Percentiles rank a stretch among this genome's conserved stretches.
Conservation (phyloP, 1,140 invertebrate species). For the Drosophila miranda region DNA sequence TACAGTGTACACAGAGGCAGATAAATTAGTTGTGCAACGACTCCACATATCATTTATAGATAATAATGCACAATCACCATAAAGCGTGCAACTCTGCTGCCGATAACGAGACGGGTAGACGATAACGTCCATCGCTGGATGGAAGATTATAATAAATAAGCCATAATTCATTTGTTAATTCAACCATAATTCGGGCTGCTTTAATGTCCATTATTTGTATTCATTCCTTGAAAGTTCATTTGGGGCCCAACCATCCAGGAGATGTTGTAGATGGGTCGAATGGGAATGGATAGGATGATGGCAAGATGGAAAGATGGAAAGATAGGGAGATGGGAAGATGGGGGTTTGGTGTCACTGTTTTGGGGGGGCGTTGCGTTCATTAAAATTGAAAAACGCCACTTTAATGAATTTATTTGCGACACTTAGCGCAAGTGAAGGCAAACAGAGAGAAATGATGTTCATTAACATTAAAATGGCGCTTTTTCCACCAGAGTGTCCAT, state of each 20-base stretch:
- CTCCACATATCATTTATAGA: no score
- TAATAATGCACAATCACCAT: slow-evolving; percentile 8
- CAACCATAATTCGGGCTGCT: neutral
- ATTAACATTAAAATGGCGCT: slow-evolving; percentile 73
- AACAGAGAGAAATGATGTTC: slow-evolving; percentile 78
- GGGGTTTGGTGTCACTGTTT: no score
- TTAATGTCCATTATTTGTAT: slow-evolving; percentile 56
- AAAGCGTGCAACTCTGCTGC: slow-evolving; percentile 17
- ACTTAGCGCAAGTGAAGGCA: slow-evolving; percentile 74
- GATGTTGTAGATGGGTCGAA: neutral
- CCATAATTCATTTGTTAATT: slow-evolving; percentile 65
- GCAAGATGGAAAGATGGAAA: no score
- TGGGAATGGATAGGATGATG: neutral
- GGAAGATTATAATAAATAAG: slow-evolving; percentile 62
- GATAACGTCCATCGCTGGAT: slow-evolving; percentile 21
- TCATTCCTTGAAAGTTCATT: slow-evolving; percentile 55
- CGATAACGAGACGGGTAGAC: slow-evolving; percentile 2
- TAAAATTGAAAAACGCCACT: slow-evolving; percentile 81
- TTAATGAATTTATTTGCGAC: slow-evolving; percentile 81
- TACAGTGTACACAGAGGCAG: neutral
- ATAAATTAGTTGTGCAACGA: slow-evolving; percentile 14
- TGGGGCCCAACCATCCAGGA: neutral
- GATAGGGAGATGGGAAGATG: no score
- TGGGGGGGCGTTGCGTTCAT: slow-evolving; percentile 41
- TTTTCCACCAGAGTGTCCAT: slow-evolving; percentile 46